Evolutionary conservation across 1,140 invertebrate species (phyloP).

Genomic region (Aporrectodea caliginosa): DNA sequence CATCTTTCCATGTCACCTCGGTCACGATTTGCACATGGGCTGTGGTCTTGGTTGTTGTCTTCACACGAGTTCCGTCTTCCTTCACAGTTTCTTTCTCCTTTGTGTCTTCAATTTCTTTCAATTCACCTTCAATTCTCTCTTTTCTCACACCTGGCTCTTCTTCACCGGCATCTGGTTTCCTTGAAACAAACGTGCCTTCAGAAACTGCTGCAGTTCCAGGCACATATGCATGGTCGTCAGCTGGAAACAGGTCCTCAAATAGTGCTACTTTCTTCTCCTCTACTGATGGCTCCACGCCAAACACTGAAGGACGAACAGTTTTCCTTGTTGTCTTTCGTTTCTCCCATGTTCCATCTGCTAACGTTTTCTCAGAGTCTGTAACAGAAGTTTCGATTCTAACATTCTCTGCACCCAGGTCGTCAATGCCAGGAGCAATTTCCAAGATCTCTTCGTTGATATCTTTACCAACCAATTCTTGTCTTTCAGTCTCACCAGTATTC

Average conservation of each 20-base stretch:
- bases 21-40: neutral
- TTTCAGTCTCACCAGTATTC: neutral
- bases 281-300: neutral
- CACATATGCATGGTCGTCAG: no score
- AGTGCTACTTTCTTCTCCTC: neutral
- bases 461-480: neutral
- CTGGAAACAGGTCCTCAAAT: no score
- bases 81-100: neutral
- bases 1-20: neutral
- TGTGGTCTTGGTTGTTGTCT: neutral
- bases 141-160: no score
- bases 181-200: no score
- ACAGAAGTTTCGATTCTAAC: neutral
- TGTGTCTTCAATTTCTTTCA: neutral
- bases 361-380: neutral
- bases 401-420: neutral
- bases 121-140: neutral
- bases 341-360: neutral
- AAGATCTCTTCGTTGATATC: neutral
- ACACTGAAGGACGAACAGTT: neutral
- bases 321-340: neutral
- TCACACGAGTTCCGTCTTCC: neutral
- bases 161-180: no score
- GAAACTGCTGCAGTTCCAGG: no score
- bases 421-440: neutral